Evolutionary conservation across 2,113 vertebrate species (phyloP), one percentile per base, ranked within the genome.

Genomic region (Hepsetus odoe): DNA sequence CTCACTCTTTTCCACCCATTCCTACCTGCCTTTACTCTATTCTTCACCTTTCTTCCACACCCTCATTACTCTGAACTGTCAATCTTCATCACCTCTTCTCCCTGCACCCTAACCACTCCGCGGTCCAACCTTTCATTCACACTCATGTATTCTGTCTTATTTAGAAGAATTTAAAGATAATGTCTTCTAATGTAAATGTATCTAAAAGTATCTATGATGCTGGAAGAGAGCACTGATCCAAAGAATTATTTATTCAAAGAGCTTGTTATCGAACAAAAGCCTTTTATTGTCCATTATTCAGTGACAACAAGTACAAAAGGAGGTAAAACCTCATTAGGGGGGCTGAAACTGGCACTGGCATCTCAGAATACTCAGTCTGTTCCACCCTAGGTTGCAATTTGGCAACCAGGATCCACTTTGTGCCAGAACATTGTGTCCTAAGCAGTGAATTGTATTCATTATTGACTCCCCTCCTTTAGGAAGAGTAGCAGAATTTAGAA

Each of bases 341-440:
- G 35, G 4, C 8, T 38, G 16, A 5, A 0, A 0, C 76, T 49
- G 69, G 35, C 55, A 32, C 40, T 70, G 76, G 66, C 66, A 70
- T 49, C 35, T 35, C 12, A 32, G 24, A 42, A 66, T 66, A 62
- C 67, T 42, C 38, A 66, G 42, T 24, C 20, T 56, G 49, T 72
- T 73, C 11, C 56, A 72, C 69, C 49, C 73, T 42, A 72, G 26
- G 66, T 59, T 56, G 35, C 38, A 53, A 53, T 38, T 61, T 49
- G 9, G 28, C 49, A 28, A 24, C 30, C 35, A 33, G 30, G 35
- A 20, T 64, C 16, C 35, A 35, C 61, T 2, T 35, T 3, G 9
- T 64, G 59, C 30, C 69, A 74, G 72, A n/a, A n/a, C 30, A 38
- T 22, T 56, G 33, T 66, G 38, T 72, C 68, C 32, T 35, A 77